phyloP scores from a whole-genome alignment of 2,797 vertebrate genomes.

The Poecilia picta region DNA sequence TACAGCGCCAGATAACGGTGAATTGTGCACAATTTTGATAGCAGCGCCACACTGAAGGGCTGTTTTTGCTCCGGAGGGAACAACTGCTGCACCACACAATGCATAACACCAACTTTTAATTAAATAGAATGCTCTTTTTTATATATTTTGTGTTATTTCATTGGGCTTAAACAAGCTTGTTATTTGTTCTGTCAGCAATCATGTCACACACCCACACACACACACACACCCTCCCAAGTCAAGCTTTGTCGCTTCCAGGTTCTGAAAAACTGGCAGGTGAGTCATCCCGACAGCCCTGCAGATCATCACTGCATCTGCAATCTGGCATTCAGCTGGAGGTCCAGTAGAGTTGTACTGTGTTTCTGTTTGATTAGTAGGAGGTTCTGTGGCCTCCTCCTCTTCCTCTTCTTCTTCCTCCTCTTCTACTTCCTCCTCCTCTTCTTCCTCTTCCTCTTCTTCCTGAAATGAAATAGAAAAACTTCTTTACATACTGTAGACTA shows the following conservation, averaged over 20 bases:
- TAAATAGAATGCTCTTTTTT: neutral
- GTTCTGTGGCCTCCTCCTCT: constrained; percentile 62
- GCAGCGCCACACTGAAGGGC: neutral
- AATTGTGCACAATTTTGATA: neutral
- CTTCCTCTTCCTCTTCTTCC: constrained; percentile 20
- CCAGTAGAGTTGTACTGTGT: constrained; percentile 45
- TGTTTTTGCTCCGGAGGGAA: neutral
- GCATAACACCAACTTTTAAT: neutral
- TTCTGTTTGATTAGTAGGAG: constrained; percentile 70
- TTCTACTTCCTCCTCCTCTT: accelerated
- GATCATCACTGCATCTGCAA: constrained; percentile 71
- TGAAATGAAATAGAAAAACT: neutral
- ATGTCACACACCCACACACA: constrained; percentile 40
- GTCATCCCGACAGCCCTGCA: constrained; percentile 79
- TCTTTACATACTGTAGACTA: neutral
- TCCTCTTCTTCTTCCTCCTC: constrained; percentile 28
- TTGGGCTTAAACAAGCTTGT: neutral
- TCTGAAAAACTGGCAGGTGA: constrained; percentile 77
- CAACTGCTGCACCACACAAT: neutral
- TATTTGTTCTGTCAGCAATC: neutral
- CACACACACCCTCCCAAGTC: constrained; percentile 76
- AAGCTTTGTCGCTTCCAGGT: constrained; percentile 76
- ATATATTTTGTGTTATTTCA: neutral
- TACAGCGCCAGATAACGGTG: no score
- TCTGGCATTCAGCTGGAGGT: constrained; percentile 74